These are phyloP conservation scores for Oostethus manadensis DNA, from an alignment of 2,113 vertebrate genomes.

Conservation along the genomic window DNA sequence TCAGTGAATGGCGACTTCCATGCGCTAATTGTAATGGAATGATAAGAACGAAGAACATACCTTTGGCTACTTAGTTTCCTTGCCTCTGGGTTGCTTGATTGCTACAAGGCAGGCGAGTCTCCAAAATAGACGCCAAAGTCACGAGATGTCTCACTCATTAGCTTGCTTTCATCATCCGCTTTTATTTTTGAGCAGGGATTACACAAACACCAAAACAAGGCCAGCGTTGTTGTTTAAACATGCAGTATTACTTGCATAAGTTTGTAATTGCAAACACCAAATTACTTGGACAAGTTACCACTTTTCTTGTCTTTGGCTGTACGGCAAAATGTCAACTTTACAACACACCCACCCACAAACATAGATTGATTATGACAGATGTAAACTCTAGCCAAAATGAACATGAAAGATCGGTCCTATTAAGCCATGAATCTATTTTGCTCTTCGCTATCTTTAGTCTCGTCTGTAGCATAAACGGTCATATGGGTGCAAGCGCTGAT, in stretches of 20 bases:
- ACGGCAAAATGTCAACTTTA: too few relatives aligned
- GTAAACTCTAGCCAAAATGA: conserved; percentile 19
- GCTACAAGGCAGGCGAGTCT: neutral
- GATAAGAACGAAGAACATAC: too few relatives aligned
- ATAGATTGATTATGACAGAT: conserved; percentile 35
- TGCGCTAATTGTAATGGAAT: too few relatives aligned
- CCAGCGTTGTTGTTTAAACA: neutral
- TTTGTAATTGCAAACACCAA: neutral
- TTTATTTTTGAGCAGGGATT: neutral
- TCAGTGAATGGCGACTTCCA: too few relatives aligned
- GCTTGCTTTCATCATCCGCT: neutral
- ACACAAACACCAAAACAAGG: neutral
- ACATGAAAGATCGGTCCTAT: conserved; percentile 38
- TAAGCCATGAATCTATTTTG: conserved; percentile 38
- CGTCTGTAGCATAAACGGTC: conserved; percentile 26
- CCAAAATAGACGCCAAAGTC: neutral
- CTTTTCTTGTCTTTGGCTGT: neutral
- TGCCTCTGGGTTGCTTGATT: neutral
- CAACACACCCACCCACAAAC: neutral
- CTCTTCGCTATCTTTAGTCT: conserved; percentile 40
- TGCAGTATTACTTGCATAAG: neutral
- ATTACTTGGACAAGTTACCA: neutral
- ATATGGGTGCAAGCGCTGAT: conserved; percentile 19
- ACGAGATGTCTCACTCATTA: neutral
- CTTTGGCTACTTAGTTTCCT: neutral